These are phyloP conservation scores for Scrobipalpa atriplicella DNA, from an alignment of 2,888 invertebrate genomes.

Conservation along the genomic window DNA sequence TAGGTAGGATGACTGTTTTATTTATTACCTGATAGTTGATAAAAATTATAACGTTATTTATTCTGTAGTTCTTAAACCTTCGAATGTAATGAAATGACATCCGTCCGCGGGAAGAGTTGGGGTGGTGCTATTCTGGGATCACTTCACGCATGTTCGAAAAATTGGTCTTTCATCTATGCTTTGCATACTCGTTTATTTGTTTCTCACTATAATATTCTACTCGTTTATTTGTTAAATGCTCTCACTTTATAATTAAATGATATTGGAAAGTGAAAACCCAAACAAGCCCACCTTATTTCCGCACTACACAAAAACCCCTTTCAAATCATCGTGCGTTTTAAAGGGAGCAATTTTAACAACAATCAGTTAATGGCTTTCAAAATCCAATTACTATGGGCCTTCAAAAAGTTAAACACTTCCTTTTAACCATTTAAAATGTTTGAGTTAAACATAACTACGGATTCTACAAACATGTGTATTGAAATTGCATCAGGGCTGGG, in stretches of 20 bases:
- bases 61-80: too few species aligned
- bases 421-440: conserved; percentile 24
- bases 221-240: too few species aligned
- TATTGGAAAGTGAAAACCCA: too few species aligned
- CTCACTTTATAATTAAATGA: too few species aligned
- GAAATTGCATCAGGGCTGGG: neutral
- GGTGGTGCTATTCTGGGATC: too few species aligned
- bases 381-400: conserved; percentile 21
- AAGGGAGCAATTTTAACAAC: conserved; percentile 18
- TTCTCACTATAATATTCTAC: too few species aligned
- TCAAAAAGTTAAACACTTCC: conserved; percentile 24
- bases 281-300: neutral
- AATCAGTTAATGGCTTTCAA: conserved; percentile 21
- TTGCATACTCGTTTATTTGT: too few species aligned
- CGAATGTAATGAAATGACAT: too few species aligned
- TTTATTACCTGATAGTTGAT: conserved; percentile 1
- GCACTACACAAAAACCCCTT: neutral
- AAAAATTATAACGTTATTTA: neutral
- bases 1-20: neutral
- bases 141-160: too few species aligned
- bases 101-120: too few species aligned
- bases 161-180: too few species aligned
- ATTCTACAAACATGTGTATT: neutral
- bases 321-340: conserved; percentile 1
- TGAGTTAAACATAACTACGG: conserved; percentile 13